A percentile compares a stretch with the other conserved stretches of the same genome.
phyloP scores from a whole-genome alignment of 2,797 vertebrate genomes.

The Apodemus agrarius region DNA sequence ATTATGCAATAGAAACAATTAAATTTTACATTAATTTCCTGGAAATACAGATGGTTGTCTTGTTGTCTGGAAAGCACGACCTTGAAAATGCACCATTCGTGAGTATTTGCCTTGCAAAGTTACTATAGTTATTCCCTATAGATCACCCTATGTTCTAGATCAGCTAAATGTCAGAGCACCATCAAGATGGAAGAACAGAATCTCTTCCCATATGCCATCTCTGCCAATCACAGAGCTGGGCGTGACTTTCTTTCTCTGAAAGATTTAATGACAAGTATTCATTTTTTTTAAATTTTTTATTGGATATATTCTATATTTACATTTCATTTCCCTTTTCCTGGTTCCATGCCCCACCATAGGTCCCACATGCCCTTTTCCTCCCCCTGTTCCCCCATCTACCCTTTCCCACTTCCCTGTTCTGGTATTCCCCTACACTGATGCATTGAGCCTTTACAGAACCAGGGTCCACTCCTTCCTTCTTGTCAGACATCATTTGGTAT shows the following conservation, averaged over 20 bases:
- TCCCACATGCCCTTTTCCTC: no score
- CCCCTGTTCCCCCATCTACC: no score
- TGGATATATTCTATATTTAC: no score
- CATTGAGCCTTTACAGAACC: no score
- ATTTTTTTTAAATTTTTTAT: no score
- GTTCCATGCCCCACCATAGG: no score
- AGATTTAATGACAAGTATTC: conserved; percentile 18
- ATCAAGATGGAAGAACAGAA: neutral
- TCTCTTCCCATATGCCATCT: neutral
- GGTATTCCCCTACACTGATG: no score
- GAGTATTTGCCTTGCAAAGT: neutral
- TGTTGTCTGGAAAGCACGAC: neutral
- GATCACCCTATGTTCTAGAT: neutral
- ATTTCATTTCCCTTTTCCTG: no score
- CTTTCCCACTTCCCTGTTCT: no score
- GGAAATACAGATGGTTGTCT: conserved; percentile 3
- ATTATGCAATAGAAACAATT: conserved; percentile 41
- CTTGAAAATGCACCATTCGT: neutral
- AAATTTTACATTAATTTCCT: conserved; percentile 32
- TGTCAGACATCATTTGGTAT: no score
- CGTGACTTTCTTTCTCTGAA: neutral
- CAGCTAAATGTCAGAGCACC: neutral
- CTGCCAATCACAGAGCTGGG: neutral
- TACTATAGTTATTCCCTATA: neutral
- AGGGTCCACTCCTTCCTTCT: no score